Conservation (phyloP, 2,888 invertebrate species). For the Agrotis puta region DNA sequence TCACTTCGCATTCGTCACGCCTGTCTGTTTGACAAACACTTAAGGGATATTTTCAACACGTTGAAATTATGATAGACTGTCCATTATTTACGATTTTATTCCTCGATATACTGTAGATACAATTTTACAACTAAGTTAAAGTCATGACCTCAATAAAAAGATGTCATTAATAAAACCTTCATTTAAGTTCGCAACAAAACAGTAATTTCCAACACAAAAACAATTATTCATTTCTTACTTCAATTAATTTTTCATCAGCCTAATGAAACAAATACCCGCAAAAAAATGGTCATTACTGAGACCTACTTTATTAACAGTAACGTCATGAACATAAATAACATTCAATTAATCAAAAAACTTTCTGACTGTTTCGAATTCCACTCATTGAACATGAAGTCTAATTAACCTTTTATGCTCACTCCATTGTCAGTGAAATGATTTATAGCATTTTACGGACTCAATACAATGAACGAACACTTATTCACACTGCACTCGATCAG, state of each 20-base stretch:
- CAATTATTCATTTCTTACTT: conserved; percentile 1
- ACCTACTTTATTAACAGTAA: conserved; percentile 8
- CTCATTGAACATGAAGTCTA: conserved; percentile 40
- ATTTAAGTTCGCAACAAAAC: neutral
- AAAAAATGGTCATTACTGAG: conserved; percentile 29
- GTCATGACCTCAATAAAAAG: neutral
- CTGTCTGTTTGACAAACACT: too few relatives aligned
- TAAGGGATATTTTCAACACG: too few relatives aligned
- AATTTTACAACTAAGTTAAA: neutral
- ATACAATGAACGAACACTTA: neutral
- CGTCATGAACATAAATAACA: conserved; percentile 37
- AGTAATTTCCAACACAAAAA: conserved; percentile 5
- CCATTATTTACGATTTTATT: neutral
- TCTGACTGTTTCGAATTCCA: conserved; percentile 31
- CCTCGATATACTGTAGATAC: too few relatives aligned
- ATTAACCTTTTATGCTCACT: conserved; percentile 54
- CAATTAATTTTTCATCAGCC: conserved; percentile 29
- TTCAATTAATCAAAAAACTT: conserved; percentile 54
- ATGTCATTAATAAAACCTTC: too few relatives aligned
- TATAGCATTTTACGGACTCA: conserved; percentile 25
- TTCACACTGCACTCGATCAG: neutral
- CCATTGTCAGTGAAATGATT: conserved; percentile 50
- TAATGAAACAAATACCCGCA: conserved; percentile 17
- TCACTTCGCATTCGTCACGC: too few relatives aligned
- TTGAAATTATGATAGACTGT: too few relatives aligned